A percentile compares a stretch with the other conserved stretches of the same genome.
Evolutionary conservation across 2,113 vertebrate genomes (phyloP).

Genomic region (Pungitius pungitius): DNA sequence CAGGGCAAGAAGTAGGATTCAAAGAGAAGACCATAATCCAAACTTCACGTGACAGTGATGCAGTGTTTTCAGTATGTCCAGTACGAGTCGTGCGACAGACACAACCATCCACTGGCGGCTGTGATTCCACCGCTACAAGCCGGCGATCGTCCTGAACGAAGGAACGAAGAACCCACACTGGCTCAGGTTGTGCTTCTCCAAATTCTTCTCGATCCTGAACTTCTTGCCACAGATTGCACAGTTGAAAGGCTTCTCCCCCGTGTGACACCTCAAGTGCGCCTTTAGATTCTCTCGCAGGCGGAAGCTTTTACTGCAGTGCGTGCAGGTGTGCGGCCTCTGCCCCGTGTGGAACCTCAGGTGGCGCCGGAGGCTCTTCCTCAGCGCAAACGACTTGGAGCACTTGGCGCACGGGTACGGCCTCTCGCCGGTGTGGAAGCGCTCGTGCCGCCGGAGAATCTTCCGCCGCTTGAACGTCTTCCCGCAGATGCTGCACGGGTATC

Average conservation of each 20-base stretch:
- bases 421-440: constrained; percentile 79
- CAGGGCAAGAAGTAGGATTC: neutral
- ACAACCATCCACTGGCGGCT: neutral
- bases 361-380: constrained; percentile 76
- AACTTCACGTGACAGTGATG: neutral
- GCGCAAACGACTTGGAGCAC: constrained; percentile 74
- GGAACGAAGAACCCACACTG: constrained; percentile 48
- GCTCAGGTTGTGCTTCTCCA: constrained; percentile 67
- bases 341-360: constrained; percentile 79
- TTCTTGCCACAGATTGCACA: constrained; percentile 71
- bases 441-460: constrained; percentile 77
- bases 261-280: constrained; percentile 78
- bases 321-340: constrained; percentile 75
- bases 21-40: neutral
- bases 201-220: constrained; percentile 76
- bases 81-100: neutral
- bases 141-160: constrained; percentile 66
- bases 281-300: constrained; percentile 77
- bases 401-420: constrained; percentile 70
- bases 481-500: constrained; percentile 70
- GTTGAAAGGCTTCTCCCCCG: constrained; percentile 74
- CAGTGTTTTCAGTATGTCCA: constrained; percentile 52
- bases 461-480: constrained; percentile 72
- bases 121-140: constrained; percentile 39
- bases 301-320: constrained; percentile 76